Evolutionary conservation across 2,888 invertebrate species (phyloP), one percentile per base, ranked within the genome.

Genomic region (Uloborus plumipes): DNA sequence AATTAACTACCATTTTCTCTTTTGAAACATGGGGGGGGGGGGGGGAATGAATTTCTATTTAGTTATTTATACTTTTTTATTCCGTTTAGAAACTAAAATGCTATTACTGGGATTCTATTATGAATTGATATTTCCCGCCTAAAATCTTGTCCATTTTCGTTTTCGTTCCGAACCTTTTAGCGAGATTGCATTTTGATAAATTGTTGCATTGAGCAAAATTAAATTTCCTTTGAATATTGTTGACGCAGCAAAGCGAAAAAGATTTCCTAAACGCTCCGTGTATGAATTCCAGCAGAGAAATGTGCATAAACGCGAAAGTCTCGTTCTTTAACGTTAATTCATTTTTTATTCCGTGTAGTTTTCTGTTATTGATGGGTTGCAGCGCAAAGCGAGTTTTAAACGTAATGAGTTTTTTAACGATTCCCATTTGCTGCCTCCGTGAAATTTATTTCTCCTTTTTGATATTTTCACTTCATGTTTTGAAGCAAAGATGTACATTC

Each of bases 401-500:
- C 77, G 77, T 78, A 78, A 78, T 78, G 77, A 78, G 77, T 78
- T 78, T 78, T 78, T 71, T 78, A 78, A 78, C 77, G 77, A 78
- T 78, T 78, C 20, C 49, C 20, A 13, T 55, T 69, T 53, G 39
- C 22, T 55, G 11, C 9, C 18, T 53, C 31, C 51, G 47, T 65
- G 58, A 70, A 77, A 77, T 77, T 77, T 70, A 77, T 77, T 77
- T 77, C 49, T 26, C 16, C 55, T n/a, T 16, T 20, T 16, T 39
- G 39, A 39, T 39, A 39, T 39, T 39, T 39, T 39, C 39, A 39
- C 39, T 39, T 39, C 39, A 39, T 39, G 39, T 39, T 39, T 39
- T 9, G 39, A 39, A 39, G 11, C 39, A 39, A 39, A 39, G 26
- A 26, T 39, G 9, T 39, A 9, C 9, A 39, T 9, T 39, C 9